Evolutionary conservation across 1,140 invertebrate genomes (phyloP), one percentile per base, ranked within the genome.

Genomic region (Polypedilum vanderplanki): DNA sequence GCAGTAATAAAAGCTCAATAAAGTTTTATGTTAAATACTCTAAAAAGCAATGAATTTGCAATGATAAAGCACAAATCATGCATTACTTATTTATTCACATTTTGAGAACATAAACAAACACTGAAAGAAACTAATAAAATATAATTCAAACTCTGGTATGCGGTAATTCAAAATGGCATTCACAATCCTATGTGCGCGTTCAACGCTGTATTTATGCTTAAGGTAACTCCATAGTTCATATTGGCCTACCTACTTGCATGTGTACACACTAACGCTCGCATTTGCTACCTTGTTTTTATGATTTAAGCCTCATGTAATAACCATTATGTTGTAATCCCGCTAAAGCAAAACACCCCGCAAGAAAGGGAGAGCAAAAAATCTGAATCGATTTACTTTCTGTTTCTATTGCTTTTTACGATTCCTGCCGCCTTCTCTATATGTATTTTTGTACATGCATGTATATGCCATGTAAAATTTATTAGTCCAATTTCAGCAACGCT

Each of bases 221-320:
- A 57, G 46, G 46, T 5, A 57, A 57, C 46, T 57, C n/a, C 46
- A 57, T 57, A 57, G 46, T 57, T n/a, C 46, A 57, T 57, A 17
- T 17, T 57, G 24, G 24, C 24, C 5, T 5, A 33, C 24, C 24
- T 33, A 5, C 5, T 3, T 33, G 24, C n/a, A n/a, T 33, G 24
- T 33, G 24, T 33, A 33, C 24, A 33, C 24, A 33, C 24, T 33
- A 5, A 33, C 24, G 24, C 24, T 33, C 24, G 5, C 24, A 33
- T 33, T n/a, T n/a, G n/a, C n/a, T 46, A 46, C 41, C 41, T 17
- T 67, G 64, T 67, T 20, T 70, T 70, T 70, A 70, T 70, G 65
- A 70, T 70, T 70, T 70, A 70, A 70, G 65, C 65, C 24, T 70
- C 65, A 70, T 70, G 65, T 70, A 20, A 70, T 70, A 70, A 70